Evolutionary conservation across 2,113 vertebrate species (phyloP), one percentile per base, ranked within the genome.

Genomic region (Sinocyclocheilus maitianheensis): DNA sequence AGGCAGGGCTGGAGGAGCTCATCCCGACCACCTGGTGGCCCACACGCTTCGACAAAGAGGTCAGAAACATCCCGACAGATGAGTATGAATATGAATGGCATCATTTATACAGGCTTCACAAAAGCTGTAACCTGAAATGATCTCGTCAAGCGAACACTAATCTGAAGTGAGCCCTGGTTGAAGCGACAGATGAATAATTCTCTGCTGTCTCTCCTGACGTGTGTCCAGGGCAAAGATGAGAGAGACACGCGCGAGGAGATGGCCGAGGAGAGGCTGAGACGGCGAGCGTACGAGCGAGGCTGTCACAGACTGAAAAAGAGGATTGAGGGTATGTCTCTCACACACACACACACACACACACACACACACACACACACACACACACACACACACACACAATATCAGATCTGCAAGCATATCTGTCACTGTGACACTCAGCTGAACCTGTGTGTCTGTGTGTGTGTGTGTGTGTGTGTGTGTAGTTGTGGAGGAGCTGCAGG

Each of bases 21-120:
- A 99, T 99, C 90, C 97, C 97, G 0, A 98, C 98, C 91, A 99
- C 98, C 1, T 99, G 98, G 98, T 99, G 98, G 98, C 97, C 98
- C 24, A 96, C 96, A 6, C 95, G 96, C 87, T 97, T 96, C 67
- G 95, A 96, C 92, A 97, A 97, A 87, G 98, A 99, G 96, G 98
- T 99, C 85, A 92, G 93, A 43, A 26, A 40, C 75, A 48, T 10
- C 10, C 9, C 2, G 5, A 34, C 9, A 77, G 2, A 69, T 34
- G 14, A 69, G 51, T 53, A 16, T 34, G 14, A 34, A 8, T 24
- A 65, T 62, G 1, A 60, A 12, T 63, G 3, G 58, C 58, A 62
- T 62, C 4, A 4, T 62, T 11, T 3, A 4, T 3, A 62, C 3
- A 62, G 60, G 3, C 12, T 67, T 20, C 16, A 37, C 7, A 40